These are phyloP conservation scores for Lasioglossum zephyrum DNA, from an alignment of 2,888 invertebrate genomes.

Conservation along the genomic window DNA sequence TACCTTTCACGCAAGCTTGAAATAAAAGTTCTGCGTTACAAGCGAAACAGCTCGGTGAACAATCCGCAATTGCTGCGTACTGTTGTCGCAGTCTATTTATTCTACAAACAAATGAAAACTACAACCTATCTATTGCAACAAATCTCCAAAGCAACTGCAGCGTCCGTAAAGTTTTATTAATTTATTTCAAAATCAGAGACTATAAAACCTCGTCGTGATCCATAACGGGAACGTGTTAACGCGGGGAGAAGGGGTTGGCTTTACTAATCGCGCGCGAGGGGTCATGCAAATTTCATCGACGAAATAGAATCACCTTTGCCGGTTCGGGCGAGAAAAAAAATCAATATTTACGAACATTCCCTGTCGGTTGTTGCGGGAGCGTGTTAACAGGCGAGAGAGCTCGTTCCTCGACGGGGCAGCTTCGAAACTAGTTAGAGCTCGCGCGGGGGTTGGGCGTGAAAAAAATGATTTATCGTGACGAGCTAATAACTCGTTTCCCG, in stretches of 20 bases:
- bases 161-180: too few relatives aligned
- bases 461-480: conserved; percentile 39
- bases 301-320: not conserved
- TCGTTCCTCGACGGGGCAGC: not conserved
- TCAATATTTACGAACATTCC: conserved; percentile 10
- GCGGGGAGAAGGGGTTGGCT: too few relatives aligned
- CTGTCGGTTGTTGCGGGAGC: not conserved
- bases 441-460: not conserved
- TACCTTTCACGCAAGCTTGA: not conserved
- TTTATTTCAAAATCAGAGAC: too few relatives aligned
- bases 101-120: too few relatives aligned
- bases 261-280: not conserved
- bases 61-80: too few relatives aligned
- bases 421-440: conserved; percentile 19
- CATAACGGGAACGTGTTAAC: not conserved
- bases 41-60: not conserved
- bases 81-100: too few relatives aligned
- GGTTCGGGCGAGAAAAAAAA: not conserved
- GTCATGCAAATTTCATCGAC: not conserved
- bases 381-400: not conserved
- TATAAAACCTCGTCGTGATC: too few relatives aligned
- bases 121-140: not conserved
- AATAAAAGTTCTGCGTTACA: not conserved
- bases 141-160: not conserved
- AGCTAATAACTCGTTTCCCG: conserved; percentile 38